These are phyloP conservation scores for Anabas testudineus DNA, from an alignment of 2,797 vertebrate genomes.

Conservation along the genomic window DNA sequence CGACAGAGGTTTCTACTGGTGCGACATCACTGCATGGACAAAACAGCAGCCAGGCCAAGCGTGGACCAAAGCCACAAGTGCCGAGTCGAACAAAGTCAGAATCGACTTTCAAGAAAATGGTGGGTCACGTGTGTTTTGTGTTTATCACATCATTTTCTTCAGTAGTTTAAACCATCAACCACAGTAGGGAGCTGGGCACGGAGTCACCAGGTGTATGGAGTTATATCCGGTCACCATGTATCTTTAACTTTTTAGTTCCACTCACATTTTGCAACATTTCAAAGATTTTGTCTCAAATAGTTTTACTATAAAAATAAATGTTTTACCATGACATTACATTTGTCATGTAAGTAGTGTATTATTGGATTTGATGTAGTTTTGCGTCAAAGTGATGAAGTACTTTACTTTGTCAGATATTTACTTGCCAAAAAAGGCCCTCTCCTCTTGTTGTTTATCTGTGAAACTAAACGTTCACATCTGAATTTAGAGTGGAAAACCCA, in stretches of 20 bases:
- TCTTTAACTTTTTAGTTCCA: no score
- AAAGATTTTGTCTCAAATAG: no score
- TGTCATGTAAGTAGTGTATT: not conserved
- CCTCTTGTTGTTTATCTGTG: not conserved
- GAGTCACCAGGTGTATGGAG: no score
- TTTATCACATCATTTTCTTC: not conserved
- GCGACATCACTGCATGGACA: constrained; percentile 90
- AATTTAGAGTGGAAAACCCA: not conserved
- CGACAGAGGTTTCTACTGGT: constrained; percentile 92
- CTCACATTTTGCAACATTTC: no score
- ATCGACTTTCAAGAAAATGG: constrained; percentile 92
- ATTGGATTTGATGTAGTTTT: no score
- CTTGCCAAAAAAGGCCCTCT: not conserved
- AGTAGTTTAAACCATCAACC: no score
- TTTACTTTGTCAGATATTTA: not conserved
- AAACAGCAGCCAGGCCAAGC: constrained; percentile 79
- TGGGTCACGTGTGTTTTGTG: constrained; percentile 52
- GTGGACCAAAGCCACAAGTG: constrained; percentile 87
- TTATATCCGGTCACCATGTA: no score
- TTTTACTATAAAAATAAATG: no score
- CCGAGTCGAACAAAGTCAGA: constrained; percentile 90
- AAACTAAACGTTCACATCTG: constrained; percentile 2
- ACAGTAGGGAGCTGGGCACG: no score
- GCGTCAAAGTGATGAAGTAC: not conserved
- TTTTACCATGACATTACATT: not conserved